Conservation (phyloP, 2,797 vertebrate species). For the Acanthurus lineatus region DNA sequence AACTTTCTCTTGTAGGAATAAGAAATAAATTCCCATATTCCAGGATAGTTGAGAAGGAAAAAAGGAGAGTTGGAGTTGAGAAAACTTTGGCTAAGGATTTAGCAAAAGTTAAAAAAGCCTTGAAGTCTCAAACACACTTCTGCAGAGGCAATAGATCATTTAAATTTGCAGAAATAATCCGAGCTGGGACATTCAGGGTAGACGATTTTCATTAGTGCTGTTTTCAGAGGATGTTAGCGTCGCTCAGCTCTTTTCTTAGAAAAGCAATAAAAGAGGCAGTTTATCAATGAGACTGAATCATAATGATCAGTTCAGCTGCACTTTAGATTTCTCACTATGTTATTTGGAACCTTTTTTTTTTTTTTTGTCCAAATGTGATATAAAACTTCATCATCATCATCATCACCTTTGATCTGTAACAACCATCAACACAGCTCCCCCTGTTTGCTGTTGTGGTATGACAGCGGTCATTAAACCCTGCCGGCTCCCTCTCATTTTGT, state of each 20-base stretch:
- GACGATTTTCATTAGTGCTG: slow-evolving; percentile 4
- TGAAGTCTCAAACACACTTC: background rate
- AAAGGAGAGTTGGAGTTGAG: background rate
- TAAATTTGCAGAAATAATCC: slow-evolving; percentile 9
- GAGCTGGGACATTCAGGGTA: background rate
- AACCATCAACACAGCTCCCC: background rate
- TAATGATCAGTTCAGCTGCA: slow-evolving; percentile 42
- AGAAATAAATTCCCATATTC: background rate
- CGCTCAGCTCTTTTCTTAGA: slow-evolving; percentile 3
- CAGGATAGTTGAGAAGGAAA: background rate
- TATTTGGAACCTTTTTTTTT: background rate
- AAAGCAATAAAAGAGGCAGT: slow-evolving; percentile 30
- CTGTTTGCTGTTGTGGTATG: slow-evolving; percentile 20
- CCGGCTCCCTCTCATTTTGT: slow-evolving; percentile 35
- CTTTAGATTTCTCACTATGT: slow-evolving; percentile 14
- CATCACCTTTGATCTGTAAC: slow-evolving; percentile 46
- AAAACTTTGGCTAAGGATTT: slow-evolving; percentile 1
- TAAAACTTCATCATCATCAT: slow-evolving; percentile 5
- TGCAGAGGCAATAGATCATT: slow-evolving; percentile 39
- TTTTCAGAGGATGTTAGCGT: slow-evolving; percentile 34
- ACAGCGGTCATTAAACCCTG: slow-evolving; percentile 41
- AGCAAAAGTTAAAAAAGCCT: background rate
- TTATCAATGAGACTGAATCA: slow-evolving; percentile 22
- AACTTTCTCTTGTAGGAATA: background rate
- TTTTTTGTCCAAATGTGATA: background rate